A percentile compares a stretch with the other conserved stretches of the same genome.
These are phyloP conservation scores for Eristalis tenax DNA, from an alignment of 2,888 invertebrate species.

Conservation along the genomic window DNA sequence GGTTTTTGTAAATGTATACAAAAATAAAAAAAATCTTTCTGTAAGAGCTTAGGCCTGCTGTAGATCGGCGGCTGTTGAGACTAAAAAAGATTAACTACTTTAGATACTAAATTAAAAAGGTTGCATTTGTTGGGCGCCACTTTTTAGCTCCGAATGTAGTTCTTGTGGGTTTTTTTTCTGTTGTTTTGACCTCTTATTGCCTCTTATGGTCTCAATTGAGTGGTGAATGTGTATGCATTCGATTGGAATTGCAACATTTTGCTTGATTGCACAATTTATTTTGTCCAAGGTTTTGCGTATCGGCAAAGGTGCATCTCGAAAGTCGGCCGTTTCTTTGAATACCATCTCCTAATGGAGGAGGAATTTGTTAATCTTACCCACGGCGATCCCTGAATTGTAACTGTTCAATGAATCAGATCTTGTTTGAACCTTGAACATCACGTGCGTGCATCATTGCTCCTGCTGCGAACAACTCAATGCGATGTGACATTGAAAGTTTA, in stretches of 20 bases:
- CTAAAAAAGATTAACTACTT: constrained; percentile 26
- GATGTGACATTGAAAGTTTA: constrained; percentile 65
- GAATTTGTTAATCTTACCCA: too few species aligned
- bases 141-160: constrained; percentile 31
- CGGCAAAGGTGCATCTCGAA: neutral
- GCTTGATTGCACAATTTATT: neutral
- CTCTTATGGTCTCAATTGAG: neutral
- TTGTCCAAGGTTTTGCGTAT: constrained; percentile 3
- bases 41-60: neutral
- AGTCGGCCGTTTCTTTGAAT: neutral
- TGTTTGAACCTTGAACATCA: constrained; percentile 2
- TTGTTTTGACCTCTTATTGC: neutral
- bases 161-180: neutral
- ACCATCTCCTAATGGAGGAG: too few species aligned
- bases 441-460: constrained; percentile 3
- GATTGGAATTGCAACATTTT: neutral
- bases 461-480: constrained; percentile 27
- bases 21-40: constrained; percentile 14
- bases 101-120: constrained; percentile 12
- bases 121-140: constrained; percentile 43
- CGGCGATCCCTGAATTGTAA: too few species aligned
- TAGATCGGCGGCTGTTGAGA: neutral
- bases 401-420: neutral
- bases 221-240: neutral
- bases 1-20: constrained; percentile 55